These are phyloP conservation scores for Andrena cerasifolii DNA, from an alignment of 1,140 invertebrate genomes.

Conservation along the genomic window DNA sequence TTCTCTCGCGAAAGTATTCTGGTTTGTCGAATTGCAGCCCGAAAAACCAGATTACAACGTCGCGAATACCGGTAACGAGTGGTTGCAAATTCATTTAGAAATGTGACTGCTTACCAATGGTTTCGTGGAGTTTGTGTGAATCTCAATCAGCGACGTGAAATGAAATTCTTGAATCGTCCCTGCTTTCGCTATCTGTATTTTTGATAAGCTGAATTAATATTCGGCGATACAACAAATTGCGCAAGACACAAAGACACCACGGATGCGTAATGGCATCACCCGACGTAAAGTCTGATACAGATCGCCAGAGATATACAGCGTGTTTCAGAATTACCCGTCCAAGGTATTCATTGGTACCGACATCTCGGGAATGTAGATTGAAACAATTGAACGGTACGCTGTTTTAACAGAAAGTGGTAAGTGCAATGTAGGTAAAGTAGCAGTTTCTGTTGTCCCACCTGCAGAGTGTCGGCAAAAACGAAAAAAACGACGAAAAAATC, in stretches of 20 bases:
- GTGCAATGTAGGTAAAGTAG: too few relatives aligned
- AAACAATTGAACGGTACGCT: too few relatives aligned
- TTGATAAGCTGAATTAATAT: background rate
- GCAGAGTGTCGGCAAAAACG: too few relatives aligned
- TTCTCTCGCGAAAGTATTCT: background rate
- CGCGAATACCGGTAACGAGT: conserved; percentile 2
- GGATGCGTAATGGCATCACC: background rate
- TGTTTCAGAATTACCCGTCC: too few relatives aligned
- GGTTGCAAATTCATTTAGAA: background rate
- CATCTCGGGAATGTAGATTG: too few relatives aligned
- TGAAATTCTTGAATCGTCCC: background rate
- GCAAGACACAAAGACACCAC: background rate
- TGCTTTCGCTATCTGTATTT: background rate
- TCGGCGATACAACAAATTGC: conserved; percentile 17
- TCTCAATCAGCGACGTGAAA: background rate
- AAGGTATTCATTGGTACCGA: too few relatives aligned
- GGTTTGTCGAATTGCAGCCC: background rate
- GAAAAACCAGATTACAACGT: background rate
- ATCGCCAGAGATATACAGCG: background rate
- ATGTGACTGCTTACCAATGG: background rate
- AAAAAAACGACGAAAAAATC: too few relatives aligned
- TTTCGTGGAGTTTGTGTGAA: background rate
- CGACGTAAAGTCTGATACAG: background rate
- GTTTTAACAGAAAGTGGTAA: too few relatives aligned
- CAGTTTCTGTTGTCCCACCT: too few relatives aligned